Evolutionary conservation across 2,113 vertebrate species (phyloP).

Genomic region (Archilochus colubris): DNA sequence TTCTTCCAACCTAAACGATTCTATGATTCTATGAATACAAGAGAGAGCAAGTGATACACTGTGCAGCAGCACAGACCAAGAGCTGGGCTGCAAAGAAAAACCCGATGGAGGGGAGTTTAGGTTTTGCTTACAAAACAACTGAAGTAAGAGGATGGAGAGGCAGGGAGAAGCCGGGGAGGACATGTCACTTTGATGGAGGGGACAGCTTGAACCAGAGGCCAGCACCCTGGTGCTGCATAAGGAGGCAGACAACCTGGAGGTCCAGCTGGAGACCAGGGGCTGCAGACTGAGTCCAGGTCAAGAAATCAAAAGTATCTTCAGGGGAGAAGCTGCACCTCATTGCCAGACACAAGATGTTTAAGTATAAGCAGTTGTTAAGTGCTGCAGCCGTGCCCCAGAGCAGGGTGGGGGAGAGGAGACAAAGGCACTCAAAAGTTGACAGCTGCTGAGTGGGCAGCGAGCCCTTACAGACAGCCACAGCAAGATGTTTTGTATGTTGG

Average conservation of each 20-base stretch:
- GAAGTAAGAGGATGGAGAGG: not conserved
- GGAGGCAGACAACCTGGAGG: not conserved
- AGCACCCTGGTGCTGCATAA: not conserved
- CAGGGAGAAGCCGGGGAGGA: not conserved
- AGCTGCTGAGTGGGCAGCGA: not conserved
- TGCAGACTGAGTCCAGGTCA: not conserved
- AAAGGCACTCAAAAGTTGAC: not conserved
- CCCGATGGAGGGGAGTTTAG: not conserved
- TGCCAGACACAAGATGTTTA: not conserved
- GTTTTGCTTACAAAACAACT: not conserved
- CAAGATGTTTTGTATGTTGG: not conserved
- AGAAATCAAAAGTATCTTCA: not conserved
- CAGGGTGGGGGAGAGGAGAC: not conserved
- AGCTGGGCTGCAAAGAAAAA: not conserved
- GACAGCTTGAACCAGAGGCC: not conserved
- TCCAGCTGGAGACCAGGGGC: not conserved
- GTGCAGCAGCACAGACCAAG: not conserved
- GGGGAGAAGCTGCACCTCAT: not conserved
- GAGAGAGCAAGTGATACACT: not conserved
- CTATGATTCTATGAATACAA: not conserved
- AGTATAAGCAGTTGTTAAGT: not conserved
- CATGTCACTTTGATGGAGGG: not conserved
- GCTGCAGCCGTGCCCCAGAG: not conserved
- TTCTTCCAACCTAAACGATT: too few relatives aligned
- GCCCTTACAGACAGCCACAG: not conserved